Conservation (phyloP, 2,113 vertebrate genomes). For the Holacanthus passer region DNA sequence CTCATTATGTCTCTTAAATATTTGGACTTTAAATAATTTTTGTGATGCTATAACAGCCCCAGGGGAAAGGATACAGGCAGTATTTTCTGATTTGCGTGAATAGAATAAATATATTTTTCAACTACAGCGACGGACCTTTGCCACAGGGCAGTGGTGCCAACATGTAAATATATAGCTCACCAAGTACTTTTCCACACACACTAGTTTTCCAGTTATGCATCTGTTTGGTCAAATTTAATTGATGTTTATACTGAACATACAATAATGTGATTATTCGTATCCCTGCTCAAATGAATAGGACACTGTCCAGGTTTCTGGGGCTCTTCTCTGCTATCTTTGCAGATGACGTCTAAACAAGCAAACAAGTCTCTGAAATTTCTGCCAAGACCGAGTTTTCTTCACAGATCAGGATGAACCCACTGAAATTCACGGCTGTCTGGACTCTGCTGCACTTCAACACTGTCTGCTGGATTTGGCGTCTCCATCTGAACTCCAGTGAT, state of each 20-base stretch:
- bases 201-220: background rate
- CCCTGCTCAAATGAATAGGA: background rate
- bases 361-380: background rate
- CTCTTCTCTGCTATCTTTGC: background rate
- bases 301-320: background rate
- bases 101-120: background rate
- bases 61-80: background rate
- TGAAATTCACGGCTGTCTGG: conserved; percentile 7
- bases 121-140: background rate
- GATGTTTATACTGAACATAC: background rate
- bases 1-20: background rate
- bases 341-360: background rate
- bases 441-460: background rate
- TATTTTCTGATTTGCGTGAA: background rate
- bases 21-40: conserved; percentile 18
- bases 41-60: background rate
- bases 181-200: background rate
- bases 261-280: background rate
- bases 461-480: background rate
- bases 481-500: background rate
- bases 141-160: background rate
- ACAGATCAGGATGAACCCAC: background rate
- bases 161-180: background rate
- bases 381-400: background rate
- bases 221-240: background rate